phyloP scores from a whole-genome alignment of 2,888 invertebrate genomes.

The Dysmachus trigonus region DNA sequence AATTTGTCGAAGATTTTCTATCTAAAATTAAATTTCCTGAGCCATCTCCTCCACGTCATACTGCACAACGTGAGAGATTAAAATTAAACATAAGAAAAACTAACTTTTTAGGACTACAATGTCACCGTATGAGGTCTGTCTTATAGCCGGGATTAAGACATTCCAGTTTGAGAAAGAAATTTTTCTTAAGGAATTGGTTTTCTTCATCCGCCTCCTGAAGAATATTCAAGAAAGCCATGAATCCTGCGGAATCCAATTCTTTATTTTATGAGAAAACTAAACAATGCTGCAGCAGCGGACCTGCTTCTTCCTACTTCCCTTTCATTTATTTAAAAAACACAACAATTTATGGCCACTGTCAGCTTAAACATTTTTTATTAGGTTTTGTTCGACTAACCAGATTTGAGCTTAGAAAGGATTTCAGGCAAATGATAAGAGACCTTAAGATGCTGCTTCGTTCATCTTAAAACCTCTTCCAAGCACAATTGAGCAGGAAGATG shows the following conservation, averaged over 20 bases:
- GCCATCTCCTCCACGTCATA: background rate
- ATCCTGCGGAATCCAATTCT: conserved; percentile 11
- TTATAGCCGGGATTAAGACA: conserved; percentile 15
- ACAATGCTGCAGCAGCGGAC: background rate
- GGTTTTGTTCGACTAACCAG: conserved; percentile 22
- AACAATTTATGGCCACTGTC: conserved; percentile 1
- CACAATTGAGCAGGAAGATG: background rate
- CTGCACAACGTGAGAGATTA: background rate
- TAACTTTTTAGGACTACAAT: background rate
- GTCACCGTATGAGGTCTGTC: conserved; percentile 18
- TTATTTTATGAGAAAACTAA: background rate
- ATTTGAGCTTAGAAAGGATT: conserved; percentile 36
- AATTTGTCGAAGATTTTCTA: no score
- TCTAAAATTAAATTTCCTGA: background rate
- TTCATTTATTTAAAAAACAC: background rate
- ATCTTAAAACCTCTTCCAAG: conserved; percentile 8
- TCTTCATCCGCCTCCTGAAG: conserved; percentile 10
- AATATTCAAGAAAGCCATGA: background rate
- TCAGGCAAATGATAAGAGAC: background rate
- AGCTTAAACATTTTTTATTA: conserved; percentile 10
- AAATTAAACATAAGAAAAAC: background rate
- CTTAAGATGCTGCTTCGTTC: background rate
- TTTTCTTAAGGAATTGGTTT: conserved; percentile 8
- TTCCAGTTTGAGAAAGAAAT: background rate
- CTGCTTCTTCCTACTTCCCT: background rate